Evolutionary conservation across 2,113 vertebrate species (phyloP).

Genomic region (Callipepla californica): DNA sequence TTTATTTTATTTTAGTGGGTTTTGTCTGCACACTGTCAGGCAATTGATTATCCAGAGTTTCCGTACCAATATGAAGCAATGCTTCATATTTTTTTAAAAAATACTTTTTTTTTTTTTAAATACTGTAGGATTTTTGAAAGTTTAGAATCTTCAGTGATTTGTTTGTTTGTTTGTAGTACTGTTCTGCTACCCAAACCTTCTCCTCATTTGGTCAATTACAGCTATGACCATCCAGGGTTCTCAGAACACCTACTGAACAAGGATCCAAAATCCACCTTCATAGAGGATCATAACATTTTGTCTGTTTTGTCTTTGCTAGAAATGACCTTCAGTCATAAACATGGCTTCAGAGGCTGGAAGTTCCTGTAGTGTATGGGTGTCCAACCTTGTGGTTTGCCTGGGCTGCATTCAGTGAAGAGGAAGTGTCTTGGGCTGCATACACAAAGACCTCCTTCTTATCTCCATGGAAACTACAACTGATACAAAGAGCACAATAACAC

Average conservation of each 20-base stretch:
- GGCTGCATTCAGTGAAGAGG: too few species aligned
- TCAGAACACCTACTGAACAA: constrained; percentile 26
- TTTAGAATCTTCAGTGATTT: not conserved
- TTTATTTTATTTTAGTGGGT: too few species aligned
- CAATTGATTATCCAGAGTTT: not conserved
- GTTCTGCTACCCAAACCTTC: not conserved
- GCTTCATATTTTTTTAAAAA: too few species aligned
- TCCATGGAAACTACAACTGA: too few species aligned
- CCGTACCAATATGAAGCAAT: not conserved
- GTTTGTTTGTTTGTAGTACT: not conserved
- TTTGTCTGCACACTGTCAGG: not conserved
- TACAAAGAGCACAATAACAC: too few species aligned
- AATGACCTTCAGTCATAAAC: not conserved
- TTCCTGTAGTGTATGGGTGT: not conserved
- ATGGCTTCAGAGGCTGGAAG: not conserved
- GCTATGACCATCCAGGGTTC: constrained; percentile 4
- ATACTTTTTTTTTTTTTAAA: too few species aligned
- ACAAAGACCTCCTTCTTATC: too few species aligned
- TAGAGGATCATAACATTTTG: not conserved
- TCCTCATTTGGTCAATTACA: constrained; percentile 29
- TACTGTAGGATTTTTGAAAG: not conserved
- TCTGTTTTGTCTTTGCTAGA: not conserved
- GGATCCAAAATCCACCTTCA: not conserved
- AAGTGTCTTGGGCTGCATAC: too few species aligned
- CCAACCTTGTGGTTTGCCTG: too few species aligned